Base-by-base conservation (phyloP, 1,140 invertebrate species). In the Agraylea sexmaculata region DNA sequence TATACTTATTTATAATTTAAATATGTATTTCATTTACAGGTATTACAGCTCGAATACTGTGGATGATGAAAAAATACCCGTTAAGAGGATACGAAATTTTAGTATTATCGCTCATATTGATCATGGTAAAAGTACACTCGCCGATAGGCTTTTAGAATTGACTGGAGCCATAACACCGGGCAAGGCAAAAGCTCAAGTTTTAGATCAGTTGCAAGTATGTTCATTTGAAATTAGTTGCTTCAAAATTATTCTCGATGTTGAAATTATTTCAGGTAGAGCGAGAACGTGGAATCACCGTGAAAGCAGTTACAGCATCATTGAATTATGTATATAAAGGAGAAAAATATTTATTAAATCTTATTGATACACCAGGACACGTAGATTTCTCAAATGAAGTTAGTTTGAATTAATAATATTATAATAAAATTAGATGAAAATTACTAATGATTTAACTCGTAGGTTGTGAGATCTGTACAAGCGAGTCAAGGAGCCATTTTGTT, bases 291-390 rank as follows among this genome's bases (percentile, higher is more conserved):
- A 99, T 99, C 13, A 99, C 95, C 13, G 93, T 99, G 0, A 99
- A 99, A 68, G 94, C 95, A 10, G 92, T 97, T 54, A 93, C 91
- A 13, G 92, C 83, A 11, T 91, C 91, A 1, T 66, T 99, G 35
- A 74, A 86, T 46, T 88, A 96, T 54, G 67, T 57, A 13, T 71
- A 75, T 43, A 69, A 78, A 12, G 70, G 69, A 30, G 60, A 71
- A 47, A 56, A 71, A 25, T 94, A 93, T 68, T 63, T 97, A n/a
- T 66, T 98, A 1, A 99, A 98, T 66, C 70, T 98, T 3, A 96
- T 98, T 47, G 95, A 99, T 62, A 99, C 94, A 13, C 94, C 94
- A 20, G 95, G 95, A 17, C 95, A 99, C 74, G 93, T 97, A 8
- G 95, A 99, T 63, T 99, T 99, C 66, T 80, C 85, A 3, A 95